Conservation (phyloP, 2,888 invertebrate genomes). For the Cryptus viduatorius region DNA sequence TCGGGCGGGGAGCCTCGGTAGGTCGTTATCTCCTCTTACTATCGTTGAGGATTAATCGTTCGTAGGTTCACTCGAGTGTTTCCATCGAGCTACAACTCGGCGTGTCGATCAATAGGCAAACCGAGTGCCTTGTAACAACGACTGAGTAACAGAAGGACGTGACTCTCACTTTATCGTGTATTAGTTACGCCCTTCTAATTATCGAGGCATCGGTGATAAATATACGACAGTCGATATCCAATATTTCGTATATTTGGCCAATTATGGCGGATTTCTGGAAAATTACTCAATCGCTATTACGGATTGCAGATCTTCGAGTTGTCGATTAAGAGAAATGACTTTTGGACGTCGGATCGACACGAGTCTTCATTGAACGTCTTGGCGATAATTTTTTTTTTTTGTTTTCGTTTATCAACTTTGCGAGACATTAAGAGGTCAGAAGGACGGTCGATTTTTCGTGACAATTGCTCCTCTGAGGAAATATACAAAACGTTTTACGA, state of each 20-base stretch:
- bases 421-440: background rate
- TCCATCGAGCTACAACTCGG: background rate
- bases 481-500: background rate
- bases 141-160: background rate
- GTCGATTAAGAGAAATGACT: slow-evolving; percentile 4
- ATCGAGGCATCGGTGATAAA: background rate
- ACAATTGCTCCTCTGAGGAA: background rate
- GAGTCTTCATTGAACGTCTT: background rate
- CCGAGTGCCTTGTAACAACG: background rate
- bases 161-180: background rate
- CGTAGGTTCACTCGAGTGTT: slow-evolving; percentile 8
- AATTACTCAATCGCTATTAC: slow-evolving; percentile 10
- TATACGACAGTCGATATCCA: background rate
- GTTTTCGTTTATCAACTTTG: slow-evolving; percentile 17
- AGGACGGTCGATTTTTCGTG: background rate
- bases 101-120: slow-evolving; percentile 20
- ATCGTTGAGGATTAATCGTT: slow-evolving; percentile 36
- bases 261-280: background rate
- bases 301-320: background rate
- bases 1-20: background rate
- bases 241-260: background rate
- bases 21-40: slow-evolving; percentile 29
- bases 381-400: slow-evolving; percentile 13
- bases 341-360: slow-evolving; percentile 14
- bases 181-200: background rate